Percentiles rank a stretch among this genome's conserved stretches.
Conservation (phyloP, 1,140 invertebrate species). For the Anastrepha ludens region DNA sequence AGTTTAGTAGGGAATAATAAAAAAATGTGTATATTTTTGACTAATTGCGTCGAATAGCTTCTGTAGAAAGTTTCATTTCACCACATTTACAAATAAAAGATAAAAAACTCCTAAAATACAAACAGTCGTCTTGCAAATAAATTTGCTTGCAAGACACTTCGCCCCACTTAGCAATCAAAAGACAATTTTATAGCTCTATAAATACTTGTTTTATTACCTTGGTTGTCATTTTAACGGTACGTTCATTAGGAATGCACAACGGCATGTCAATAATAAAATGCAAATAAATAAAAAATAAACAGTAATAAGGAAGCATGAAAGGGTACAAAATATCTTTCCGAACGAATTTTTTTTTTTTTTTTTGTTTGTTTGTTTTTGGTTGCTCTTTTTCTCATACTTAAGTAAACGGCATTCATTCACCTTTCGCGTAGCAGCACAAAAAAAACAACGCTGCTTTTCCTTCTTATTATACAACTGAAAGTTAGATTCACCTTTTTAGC, state of each 20-base stretch:
- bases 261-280: neutral
- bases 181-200: neutral
- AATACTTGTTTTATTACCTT: constrained; percentile 8
- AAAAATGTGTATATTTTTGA: too few species aligned
- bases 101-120: neutral
- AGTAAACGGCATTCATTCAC: neutral
- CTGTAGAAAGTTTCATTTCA: too few species aligned
- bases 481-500: neutral
- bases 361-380: neutral
- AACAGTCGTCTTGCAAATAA: neutral
- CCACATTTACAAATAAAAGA: too few species aligned
- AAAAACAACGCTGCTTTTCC: neutral
- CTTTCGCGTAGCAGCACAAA: neutral
- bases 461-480: neutral
- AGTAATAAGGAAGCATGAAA: neutral
- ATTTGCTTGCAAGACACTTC: neutral
- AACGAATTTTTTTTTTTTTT: neutral
- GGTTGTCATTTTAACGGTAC: neutral
- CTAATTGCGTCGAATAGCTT: too few species aligned
- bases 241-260: constrained; percentile 15
- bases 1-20: too few species aligned
- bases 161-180: neutral
- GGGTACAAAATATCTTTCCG: neutral
- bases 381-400: neutral
- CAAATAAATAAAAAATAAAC: constrained; percentile 24